phyloP scores from a whole-genome alignment of 2,888 invertebrate genomes.

The Tridacna crocea region DNA sequence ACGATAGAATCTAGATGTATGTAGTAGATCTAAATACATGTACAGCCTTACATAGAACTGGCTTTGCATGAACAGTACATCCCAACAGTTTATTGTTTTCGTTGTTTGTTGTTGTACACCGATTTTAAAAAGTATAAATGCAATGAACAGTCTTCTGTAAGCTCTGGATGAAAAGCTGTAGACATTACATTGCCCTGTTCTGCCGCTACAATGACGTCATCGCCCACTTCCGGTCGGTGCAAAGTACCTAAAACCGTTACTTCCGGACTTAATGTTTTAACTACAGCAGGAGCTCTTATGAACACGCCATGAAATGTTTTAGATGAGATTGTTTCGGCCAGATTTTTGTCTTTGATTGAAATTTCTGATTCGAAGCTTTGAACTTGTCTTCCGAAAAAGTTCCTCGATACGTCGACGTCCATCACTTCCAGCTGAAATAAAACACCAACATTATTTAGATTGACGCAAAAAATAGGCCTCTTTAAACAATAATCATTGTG shows the following conservation, averaged over 20 bases:
- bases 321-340: slow-evolving; percentile 27
- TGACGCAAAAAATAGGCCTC: too few species aligned
- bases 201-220: slow-evolving; percentile 72
- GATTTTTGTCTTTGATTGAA: slow-evolving; percentile 50
- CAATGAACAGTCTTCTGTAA: slow-evolving; percentile 77
- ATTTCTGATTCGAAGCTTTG: slow-evolving; percentile 75
- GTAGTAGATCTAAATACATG: too few species aligned
- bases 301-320: slow-evolving; percentile 73
- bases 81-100: background rate
- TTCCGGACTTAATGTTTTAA: slow-evolving; percentile 58
- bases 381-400: slow-evolving; percentile 77
- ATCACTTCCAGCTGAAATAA: slow-evolving; percentile 71
- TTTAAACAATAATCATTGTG: too few species aligned
- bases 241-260: slow-evolving; percentile 70
- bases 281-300: slow-evolving; percentile 78
- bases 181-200: slow-evolving; percentile 73
- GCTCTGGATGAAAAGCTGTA: slow-evolving; percentile 80
- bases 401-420: slow-evolving; percentile 73
- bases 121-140: slow-evolving; percentile 74
- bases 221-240: slow-evolving; percentile 42
- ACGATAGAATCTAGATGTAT: too few species aligned
- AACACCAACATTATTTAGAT: background rate
- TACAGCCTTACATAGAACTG: too few species aligned
- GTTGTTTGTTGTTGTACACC: slow-evolving; percentile 31
- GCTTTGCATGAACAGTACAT: too few species aligned